Evolutionary conservation across 2,888 invertebrate species (phyloP).

Genomic region (Pachydiplax longipennis): DNA sequence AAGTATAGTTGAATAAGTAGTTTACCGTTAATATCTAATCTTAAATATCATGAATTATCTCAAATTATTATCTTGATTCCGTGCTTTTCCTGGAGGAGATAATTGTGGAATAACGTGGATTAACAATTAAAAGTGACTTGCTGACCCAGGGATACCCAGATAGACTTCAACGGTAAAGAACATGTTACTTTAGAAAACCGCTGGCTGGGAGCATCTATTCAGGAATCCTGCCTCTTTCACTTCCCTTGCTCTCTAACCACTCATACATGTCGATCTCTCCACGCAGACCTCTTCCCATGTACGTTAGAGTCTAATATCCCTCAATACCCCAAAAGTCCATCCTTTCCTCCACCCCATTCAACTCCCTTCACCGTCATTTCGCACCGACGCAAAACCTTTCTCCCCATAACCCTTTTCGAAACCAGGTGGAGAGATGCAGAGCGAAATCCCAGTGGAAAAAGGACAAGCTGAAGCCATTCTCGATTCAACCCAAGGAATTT

Average conservation of each 20-base stretch:
- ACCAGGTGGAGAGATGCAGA: neutral
- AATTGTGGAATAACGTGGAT: no score
- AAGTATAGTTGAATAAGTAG: no score
- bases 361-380: neutral
- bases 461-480: slow-evolving; percentile 6
- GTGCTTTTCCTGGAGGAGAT: no score
- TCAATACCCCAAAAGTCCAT: neutral
- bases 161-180: no score
- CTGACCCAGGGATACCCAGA: no score
- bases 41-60: no score
- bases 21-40: no score
- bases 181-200: no score
- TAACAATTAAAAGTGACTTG: no score
- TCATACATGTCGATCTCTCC: neutral
- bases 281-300: neutral
- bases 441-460: neutral
- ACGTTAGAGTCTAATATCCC: neutral
- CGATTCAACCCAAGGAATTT: slow-evolving; percentile 11
- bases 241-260: neutral
- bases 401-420: neutral
- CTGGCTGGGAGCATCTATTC: neutral
- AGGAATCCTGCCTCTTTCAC: neutral
- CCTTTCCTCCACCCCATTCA: neutral
- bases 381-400: neutral
- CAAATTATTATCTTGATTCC: no score